Evolutionary conservation across 2,888 invertebrate species (phyloP), one percentile per base, ranked within the genome.

Genomic region (Ophraella communa): DNA sequence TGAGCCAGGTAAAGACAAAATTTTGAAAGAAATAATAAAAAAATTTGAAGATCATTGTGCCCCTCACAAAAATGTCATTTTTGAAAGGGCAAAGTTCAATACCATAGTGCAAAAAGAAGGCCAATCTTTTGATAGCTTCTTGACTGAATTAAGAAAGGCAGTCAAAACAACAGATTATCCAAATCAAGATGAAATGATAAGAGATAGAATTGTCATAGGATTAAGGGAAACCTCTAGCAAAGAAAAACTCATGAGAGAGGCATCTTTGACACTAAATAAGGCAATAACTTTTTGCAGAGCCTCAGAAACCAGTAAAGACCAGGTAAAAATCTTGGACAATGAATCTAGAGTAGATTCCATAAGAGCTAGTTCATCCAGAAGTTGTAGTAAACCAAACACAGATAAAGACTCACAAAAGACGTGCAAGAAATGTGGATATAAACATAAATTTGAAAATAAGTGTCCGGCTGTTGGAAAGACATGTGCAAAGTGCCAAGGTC

Each of bases 161-260:
- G 66, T 70, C 14, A 73, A 77, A 61, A 65, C 63, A 18, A 74
- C 73, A 47, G 69, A 68, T 14, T 76, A 74, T 66, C 56, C 47
- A 14, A 65, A 74, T 51, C 66, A 65, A 60, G 72, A 74, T 39
- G 69, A 67, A 10, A 68, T 76, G 57, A 30, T 77, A 4, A 60
- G 73, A 58, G 73, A 75, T 51, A 61, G 68, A 44, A 70, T 75
- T 45, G 73, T 76, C 21, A 63, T 75, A 20, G 75, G 73, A 8
- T 65, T 74, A 14, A 33, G n/a, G 17, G 69, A 71, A 39, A 68
- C 64, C 30, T 45, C 51, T 20, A 53, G 65, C n/a, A 44, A 54
- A 27, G 53, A 53, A 42, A 61, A 53, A 56, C 35, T 56, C 21
- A 30, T 62, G 17, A 56, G 55, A 56, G 62, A 62, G 23, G 21